Percentiles rank a stretch among this genome's conserved stretches.
Evolutionary conservation across 1,140 invertebrate genomes (phyloP).

Genomic region (Cotesia glomerata): DNA sequence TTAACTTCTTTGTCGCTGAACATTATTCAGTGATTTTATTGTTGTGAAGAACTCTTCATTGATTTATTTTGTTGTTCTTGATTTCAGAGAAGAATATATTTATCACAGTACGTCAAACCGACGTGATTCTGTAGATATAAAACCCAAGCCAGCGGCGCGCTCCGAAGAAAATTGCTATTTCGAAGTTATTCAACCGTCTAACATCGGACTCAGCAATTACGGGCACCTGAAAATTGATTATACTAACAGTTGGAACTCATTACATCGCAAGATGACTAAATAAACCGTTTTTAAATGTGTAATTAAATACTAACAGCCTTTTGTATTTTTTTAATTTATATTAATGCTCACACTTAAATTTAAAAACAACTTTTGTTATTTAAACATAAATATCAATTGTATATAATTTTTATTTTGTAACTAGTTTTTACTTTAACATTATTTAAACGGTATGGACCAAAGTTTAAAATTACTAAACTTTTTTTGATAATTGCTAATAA

Average conservation of each 20-base stretch:
- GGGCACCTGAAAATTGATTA: constrained; percentile 79
- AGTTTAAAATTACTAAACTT: too few species aligned
- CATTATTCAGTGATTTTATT: not conserved
- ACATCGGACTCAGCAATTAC: constrained; percentile 71
- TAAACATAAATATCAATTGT: too few species aligned
- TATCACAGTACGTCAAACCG: constrained; percentile 41
- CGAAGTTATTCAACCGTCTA: constrained; percentile 41
- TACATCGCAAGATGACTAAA: constrained; percentile 70
- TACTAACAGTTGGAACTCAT: constrained; percentile 74
- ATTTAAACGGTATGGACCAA: too few species aligned
- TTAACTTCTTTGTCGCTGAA: too few species aligned
- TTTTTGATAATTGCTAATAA: too few species aligned
- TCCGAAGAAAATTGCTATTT: constrained; percentile 41
- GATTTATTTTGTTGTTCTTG: constrained; percentile 5
- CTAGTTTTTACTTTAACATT: not conserved
- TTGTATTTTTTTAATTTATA: too few species aligned
- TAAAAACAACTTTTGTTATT: too few species aligned
- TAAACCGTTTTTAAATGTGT: constrained; percentile 40
- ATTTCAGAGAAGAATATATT: constrained; percentile 45
- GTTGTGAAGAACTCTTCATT: not conserved
- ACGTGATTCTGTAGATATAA: constrained; percentile 35
- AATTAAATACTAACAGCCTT: too few species aligned
- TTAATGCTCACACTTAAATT: too few species aligned
- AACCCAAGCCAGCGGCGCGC: constrained; percentile 34
- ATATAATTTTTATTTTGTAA: too few species aligned